phyloP scores from a whole-genome alignment of 2,113 vertebrate species.

The Mus musculus region DNA sequence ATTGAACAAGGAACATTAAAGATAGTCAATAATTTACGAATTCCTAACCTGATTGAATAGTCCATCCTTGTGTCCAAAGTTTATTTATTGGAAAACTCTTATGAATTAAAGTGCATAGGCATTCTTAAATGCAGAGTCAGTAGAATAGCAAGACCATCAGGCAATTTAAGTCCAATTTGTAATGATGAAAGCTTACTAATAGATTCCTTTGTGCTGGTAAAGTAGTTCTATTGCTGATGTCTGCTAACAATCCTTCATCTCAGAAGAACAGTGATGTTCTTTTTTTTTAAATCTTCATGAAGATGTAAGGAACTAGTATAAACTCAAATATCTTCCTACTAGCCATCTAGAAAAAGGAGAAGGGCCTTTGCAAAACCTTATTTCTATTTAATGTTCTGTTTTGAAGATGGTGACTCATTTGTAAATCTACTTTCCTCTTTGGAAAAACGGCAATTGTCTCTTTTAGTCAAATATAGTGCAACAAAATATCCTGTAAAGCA shows the following conservation, averaged over 20 bases:
- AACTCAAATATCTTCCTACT: neutral
- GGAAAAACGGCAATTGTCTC: neutral
- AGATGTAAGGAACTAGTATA: neutral
- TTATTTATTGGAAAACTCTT: neutral
- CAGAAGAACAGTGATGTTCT: neutral
- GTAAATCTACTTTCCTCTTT: neutral
- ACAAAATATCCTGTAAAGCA: neutral
- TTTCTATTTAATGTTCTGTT: neutral
- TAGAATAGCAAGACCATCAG: neutral
- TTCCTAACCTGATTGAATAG: neutral
- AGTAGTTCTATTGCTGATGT: neutral
- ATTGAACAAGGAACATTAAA: conserved; percentile 21
- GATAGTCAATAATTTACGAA: neutral
- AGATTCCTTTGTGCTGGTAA: neutral
- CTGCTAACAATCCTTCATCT: neutral
- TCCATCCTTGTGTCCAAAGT: neutral
- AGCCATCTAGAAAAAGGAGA: neutral
- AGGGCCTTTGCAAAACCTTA: neutral
- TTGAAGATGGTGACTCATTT: neutral
- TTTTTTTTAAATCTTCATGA: neutral
- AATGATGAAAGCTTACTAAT: neutral
- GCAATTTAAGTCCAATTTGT: neutral
- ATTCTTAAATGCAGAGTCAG: neutral
- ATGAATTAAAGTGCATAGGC: neutral
- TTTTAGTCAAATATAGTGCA: neutral